phyloP scores from a whole-genome alignment of 2,888 invertebrate genomes.

The Hypolimnas misippus region DNA sequence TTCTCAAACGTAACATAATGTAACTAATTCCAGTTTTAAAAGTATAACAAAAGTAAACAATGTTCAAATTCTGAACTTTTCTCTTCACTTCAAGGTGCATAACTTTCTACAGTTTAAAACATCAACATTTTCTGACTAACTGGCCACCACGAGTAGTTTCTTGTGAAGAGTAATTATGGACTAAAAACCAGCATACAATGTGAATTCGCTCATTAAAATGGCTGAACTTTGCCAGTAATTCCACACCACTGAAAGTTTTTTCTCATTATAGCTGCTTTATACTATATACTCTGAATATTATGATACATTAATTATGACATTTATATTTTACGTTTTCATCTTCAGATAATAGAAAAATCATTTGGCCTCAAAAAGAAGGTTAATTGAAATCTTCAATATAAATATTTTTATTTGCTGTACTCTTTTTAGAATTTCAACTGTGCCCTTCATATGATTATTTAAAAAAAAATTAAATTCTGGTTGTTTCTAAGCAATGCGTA shows the following conservation, averaged over 20 bases:
- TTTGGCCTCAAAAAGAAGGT: too few relatives aligned
- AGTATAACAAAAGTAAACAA: not conserved
- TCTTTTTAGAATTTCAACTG: too few relatives aligned
- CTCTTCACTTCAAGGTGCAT: not conserved
- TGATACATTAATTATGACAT: too few relatives aligned
- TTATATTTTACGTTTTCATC: too few relatives aligned
- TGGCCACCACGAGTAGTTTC: slow-evolving; percentile 11
- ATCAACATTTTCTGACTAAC: slow-evolving; percentile 25
- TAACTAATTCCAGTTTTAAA: not conserved
- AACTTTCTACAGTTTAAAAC: slow-evolving; percentile 20
- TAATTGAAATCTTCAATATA: too few relatives aligned
- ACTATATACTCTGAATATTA: not conserved
- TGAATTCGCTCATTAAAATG: slow-evolving; percentile 13
- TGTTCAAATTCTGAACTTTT: not conserved
- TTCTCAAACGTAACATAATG: not conserved
- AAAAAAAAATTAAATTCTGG: too few relatives aligned
- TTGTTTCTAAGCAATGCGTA: too few relatives aligned
- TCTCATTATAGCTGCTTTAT: not conserved
- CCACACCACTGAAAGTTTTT: slow-evolving; percentile 2
- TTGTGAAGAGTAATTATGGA: slow-evolving; percentile 12
- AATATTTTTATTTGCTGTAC: too few relatives aligned
- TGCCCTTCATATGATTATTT: too few relatives aligned
- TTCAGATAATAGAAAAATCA: too few relatives aligned
- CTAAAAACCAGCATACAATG: slow-evolving; percentile 14
- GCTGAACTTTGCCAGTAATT: not conserved